Base-by-base conservation (phyloP, 2,113 vertebrate species). In the Galeopterus variegatus region DNA sequence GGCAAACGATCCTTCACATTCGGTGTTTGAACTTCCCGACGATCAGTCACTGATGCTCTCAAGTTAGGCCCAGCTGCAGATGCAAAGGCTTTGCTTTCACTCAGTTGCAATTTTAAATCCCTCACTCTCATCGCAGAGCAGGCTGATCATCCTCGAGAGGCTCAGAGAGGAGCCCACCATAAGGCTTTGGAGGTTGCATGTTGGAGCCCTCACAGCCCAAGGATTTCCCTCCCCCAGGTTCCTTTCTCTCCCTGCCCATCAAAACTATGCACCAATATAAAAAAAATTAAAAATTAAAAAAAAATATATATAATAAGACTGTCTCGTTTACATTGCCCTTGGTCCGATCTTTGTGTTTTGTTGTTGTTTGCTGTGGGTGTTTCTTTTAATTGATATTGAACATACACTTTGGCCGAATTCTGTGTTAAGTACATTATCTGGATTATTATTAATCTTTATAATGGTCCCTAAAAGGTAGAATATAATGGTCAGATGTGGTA, bases 121-220 rank as follows among this genome's bases (percentile, higher is more conserved):
- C 31, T 70, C 3, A 1, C 17, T 48, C 8, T 52, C 31, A 50
- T 36, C 0, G 0, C 5, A 41, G 14, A 56, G 67, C 23, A 33
- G 36, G 31, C 36, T 60, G 67, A 81, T 23, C 52, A 36, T 1
- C 10, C 48, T 64, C 1, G 31, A 90, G 56, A 62, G 28, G 26
- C 17, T 45, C 73, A 31, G 67, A 50, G 54, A 89, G 21, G n/a
- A 64, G 17, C 10, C 21, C 48, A 36, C 11, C 1, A 0, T 13
- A 12, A 18, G 6, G 14, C 45, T 84, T 14, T 69, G 21, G 2
- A 31, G 79, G 26, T 52, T 9, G 3, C 15, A 4, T 0, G 0
- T 8, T 11, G 4, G 54, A 56, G n/a, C 13, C 48, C 67, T 85
- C 33, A 41, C 23, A 90, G 48, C 18, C 54, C 28, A 36, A 5